phyloP scores from a whole-genome alignment of 2,888 invertebrate species.

The Mellilla xanthometata region DNA sequence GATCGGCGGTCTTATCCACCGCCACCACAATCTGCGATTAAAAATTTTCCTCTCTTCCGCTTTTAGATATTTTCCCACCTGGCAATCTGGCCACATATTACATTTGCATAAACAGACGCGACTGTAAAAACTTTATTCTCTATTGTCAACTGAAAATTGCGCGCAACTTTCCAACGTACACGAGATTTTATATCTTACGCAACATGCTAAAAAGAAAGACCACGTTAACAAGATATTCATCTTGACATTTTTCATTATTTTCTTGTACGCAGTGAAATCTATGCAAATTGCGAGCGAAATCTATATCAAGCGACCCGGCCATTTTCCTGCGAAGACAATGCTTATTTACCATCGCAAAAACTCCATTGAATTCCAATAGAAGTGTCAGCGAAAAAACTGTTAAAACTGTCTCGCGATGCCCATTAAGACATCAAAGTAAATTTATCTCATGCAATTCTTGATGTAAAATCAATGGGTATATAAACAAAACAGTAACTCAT shows the following conservation, averaged over 20 bases:
- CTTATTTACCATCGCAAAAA: background rate
- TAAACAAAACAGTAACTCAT: conserved; percentile 3
- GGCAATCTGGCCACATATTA: too few species aligned
- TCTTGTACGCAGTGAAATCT: background rate
- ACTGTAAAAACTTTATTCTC: too few species aligned
- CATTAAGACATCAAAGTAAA: conserved; percentile 11
- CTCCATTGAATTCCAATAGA: conserved; percentile 7
- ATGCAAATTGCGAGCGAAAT: conserved; percentile 8
- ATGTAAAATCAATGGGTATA: background rate
- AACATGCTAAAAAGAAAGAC: too few species aligned
- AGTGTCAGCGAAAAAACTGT: conserved; percentile 5
- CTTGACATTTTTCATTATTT: background rate
- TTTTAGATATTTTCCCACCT: too few species aligned
- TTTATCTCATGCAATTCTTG: conserved; percentile 2
- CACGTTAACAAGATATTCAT: background rate
- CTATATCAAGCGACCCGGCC: conserved; percentile 2
- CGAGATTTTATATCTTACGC: too few species aligned
- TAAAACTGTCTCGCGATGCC: conserved; percentile 5
- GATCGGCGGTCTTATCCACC: too few species aligned
- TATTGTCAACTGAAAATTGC: too few species aligned
- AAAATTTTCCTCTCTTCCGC: too few species aligned
- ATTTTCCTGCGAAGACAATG: conserved; percentile 13
- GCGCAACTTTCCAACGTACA: too few species aligned
- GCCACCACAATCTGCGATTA: too few species aligned
- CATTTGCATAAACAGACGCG: too few species aligned